phyloP scores from a whole-genome alignment of 2,888 invertebrate species.

The Oscheius sp. region DNA sequence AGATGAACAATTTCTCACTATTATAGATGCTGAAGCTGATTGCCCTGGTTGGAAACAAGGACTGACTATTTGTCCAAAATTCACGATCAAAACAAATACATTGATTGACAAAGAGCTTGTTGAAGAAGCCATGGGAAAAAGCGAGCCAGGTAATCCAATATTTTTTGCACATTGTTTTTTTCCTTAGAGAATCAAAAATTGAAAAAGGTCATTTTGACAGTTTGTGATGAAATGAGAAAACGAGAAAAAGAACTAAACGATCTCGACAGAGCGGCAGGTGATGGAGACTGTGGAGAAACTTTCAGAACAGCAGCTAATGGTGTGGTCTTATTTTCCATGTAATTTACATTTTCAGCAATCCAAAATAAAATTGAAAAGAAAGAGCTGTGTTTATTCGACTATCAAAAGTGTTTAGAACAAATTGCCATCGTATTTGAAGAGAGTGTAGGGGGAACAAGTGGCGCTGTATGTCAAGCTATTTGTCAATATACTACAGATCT shows the following conservation, averaged over 20 bases:
- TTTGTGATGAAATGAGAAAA: conserved; percentile 75
- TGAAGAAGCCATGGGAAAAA: not conserved
- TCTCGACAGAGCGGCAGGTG: conserved; percentile 80
- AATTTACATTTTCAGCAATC: conserved; percentile 30
- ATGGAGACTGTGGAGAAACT: conserved; percentile 80
- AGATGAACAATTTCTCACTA: conserved; percentile 37
- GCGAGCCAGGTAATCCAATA: not conserved
- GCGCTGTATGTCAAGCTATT: conserved; percentile 46
- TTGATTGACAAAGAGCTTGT: not conserved
- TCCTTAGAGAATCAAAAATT: not conserved
- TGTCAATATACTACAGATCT: not conserved
- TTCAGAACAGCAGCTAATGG: conserved; percentile 42
- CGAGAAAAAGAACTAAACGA: conserved; percentile 76
- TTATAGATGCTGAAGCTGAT: conserved; percentile 8
- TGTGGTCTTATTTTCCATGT: not conserved
- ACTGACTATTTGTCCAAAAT: not conserved
- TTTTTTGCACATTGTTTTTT: no score
- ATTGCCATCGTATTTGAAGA: conserved; percentile 57
- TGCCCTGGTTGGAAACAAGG: conserved; percentile 20
- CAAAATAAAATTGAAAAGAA: conserved; percentile 4
- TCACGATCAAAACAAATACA: not conserved
- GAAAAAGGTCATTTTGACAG: conserved; percentile 38
- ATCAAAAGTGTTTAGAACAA: conserved; percentile 47
- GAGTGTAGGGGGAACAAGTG: conserved; percentile 63
- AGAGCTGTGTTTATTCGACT: conserved; percentile 21